Base-by-base conservation (phyloP, 2,113 vertebrate species). In the Oophaga pumilio region DNA sequence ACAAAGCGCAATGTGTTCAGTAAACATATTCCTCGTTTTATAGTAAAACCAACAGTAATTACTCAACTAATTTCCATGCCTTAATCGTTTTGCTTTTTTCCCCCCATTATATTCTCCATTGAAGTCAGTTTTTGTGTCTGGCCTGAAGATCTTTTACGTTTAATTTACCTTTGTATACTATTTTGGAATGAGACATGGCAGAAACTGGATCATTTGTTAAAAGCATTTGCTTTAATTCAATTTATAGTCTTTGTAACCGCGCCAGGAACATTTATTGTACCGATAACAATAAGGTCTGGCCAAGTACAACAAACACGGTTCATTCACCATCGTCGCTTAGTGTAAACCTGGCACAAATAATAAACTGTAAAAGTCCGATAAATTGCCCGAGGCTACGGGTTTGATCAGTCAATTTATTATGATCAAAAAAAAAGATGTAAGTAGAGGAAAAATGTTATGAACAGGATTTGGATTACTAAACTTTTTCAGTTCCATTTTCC, bases 261-360 rank as follows among this genome's bases (percentile, higher is more conserved):
- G 50, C 53, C 66, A 82, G 87, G 68, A 89, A 26, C 60, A 91
- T 50, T 49, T 66, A 43, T 87, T 89, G 87, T 87, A 90, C 87
- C 89, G 89, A 90, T 84, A 90, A 89, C 20, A 90, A 87, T 20
- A 81, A 56, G 28, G 5, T 9, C 6, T 52, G 15, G 60, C 88
- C 85, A 90, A 86, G 49, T 87, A 8, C 84, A 91, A 85, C 84
- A 91, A 49, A 88, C 89, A 90, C 87, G 90, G 90, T 86, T 89
- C 85, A 22, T 86, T 87, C 28, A 24, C 74, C 62, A 82, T 49
- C 18, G 53, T 81, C 52, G 56, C 76, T 73, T 87, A 71, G 85
- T n/a, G 52, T 82, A 43, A 22, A 69, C 86, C 53, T 87, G 86
- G 86, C 64, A 82, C 53, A 74, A 82, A 73, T 71, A 69, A 43